Conservation (phyloP, 2,113 vertebrate species). For the Girardinichthys multiradiatus region DNA sequence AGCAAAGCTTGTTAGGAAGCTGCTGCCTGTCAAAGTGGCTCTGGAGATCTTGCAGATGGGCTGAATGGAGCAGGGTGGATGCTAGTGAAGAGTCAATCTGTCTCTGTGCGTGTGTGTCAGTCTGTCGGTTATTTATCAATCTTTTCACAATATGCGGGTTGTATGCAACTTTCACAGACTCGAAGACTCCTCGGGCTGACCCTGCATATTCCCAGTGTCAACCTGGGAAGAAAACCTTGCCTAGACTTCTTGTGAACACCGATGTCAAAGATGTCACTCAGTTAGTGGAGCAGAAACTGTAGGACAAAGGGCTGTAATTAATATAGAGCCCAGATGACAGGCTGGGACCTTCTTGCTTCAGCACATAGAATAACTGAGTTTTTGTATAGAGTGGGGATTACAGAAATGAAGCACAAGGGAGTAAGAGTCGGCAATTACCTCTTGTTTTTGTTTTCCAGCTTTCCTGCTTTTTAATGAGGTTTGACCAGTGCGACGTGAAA, state of each 20-base stretch:
- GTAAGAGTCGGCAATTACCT: constrained; percentile 62
- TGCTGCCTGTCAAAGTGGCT: constrained; percentile 64
- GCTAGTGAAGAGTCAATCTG: constrained; percentile 43
- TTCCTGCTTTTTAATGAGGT: constrained; percentile 69
- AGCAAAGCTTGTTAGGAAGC: constrained; percentile 67
- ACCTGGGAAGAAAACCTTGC: constrained; percentile 34
- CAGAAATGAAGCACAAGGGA: constrained; percentile 44
- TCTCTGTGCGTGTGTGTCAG: constrained; percentile 33
- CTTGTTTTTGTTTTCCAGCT: constrained; percentile 72
- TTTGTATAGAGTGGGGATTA: constrained; percentile 24
- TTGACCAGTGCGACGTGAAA: constrained; percentile 61
- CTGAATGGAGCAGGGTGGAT: constrained; percentile 47
- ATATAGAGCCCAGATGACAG: constrained; percentile 39
- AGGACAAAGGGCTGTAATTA: constrained; percentile 49
- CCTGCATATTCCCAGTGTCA: constrained; percentile 30
- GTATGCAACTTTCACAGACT: constrained; percentile 26
- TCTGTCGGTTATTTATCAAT: constrained; percentile 36
- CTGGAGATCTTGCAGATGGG: constrained; percentile 64
- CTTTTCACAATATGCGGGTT: constrained; percentile 28
- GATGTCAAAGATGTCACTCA: constrained; percentile 52
- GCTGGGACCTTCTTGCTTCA: constrained; percentile 31
- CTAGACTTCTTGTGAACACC: constrained; percentile 9
- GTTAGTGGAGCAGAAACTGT: constrained; percentile 24
- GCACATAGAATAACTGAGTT: constrained; percentile 25
- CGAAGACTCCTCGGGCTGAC: constrained; percentile 32